phyloP scores from a whole-genome alignment of 2,888 invertebrate genomes.

The Anticlea derivata region DNA sequence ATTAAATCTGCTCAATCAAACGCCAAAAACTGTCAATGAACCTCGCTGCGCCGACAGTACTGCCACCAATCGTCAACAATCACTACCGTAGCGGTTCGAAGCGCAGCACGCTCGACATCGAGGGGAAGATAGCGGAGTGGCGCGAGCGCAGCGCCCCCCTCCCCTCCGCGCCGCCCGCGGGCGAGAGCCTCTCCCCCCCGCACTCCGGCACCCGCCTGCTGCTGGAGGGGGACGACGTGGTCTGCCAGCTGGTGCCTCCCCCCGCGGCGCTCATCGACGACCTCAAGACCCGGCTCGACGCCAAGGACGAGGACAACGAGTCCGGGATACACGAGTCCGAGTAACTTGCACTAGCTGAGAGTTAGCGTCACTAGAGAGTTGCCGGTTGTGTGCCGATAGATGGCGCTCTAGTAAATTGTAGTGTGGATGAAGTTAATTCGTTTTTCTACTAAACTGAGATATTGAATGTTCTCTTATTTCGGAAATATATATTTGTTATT shows the following conservation, averaged over 20 bases:
- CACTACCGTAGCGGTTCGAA: constrained; percentile 65
- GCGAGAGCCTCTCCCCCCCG: constrained; percentile 28
- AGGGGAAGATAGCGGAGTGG: constrained; percentile 80
- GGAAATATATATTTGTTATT: no score
- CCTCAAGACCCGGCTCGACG: constrained; percentile 72
- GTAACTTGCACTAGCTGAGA: constrained; percentile 40
- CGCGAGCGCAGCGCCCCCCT: constrained; percentile 57
- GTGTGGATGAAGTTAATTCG: neutral
- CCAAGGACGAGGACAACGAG: constrained; percentile 76
- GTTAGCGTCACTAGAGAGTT: no score
- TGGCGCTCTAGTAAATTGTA: neutral
- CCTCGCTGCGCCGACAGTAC: neutral
- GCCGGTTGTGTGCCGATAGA: neutral
- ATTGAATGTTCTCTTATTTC: no score
- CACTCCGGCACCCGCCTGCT: constrained; percentile 53
- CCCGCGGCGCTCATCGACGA: constrained; percentile 69
- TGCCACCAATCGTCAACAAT: neutral
- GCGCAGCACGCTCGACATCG: constrained; percentile 80
- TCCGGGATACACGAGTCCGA: constrained; percentile 78
- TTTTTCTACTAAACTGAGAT: no score
- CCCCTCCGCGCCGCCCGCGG: constrained; percentile 24
- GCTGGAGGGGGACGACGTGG: constrained; percentile 64
- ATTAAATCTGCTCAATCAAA: no score
- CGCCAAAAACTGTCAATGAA: constrained; percentile 17
- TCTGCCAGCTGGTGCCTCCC: constrained; percentile 66